Evolutionary conservation across 2,888 invertebrate species (phyloP), one percentile per base, ranked within the genome.

Genomic region (Actias luna): DNA sequence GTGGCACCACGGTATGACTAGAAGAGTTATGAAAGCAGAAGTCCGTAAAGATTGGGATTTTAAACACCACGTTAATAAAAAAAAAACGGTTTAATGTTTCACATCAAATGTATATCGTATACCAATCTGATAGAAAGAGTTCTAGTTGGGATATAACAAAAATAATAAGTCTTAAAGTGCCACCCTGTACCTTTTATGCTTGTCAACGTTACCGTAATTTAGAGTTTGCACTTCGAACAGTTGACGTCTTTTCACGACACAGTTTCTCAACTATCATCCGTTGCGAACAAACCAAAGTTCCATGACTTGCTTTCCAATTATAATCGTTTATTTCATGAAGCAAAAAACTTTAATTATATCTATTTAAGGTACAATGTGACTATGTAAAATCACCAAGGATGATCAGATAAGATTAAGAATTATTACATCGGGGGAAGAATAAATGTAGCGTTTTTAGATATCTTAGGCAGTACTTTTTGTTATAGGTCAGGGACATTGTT

Each of bases 221-320:
- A n/a, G 29, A 55, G 18, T 16, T 55, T 29, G 14, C 27, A 46
- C 22, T 46, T 46, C 52, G 29, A 52, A 29, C 29, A 55, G 27
- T 55, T 55, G 29, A 29, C 29, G 29, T 29, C 55, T 7, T 29
- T 8, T 14, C n/a, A 55, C 29, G 55, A 5, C 29, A 27, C 27
- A 55, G 29, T 55, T 29, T 29, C n/a, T 0, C 29, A 55, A 55
- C 52, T 55, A 55, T 55, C 22, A 22, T 25, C 27, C n/a, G 29
- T 55, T 8, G 27, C 29, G 55, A 55, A 55, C 55, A 55, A 29
- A 29, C 16, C 16, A 55, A 55, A 55, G 55, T 55, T 55, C 18
- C 55, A 29, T 2, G 55, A 10, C 29, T 55, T n/a, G 1, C 12
- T 29, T 14, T 55, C 16, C 52, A 52, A 52, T 52, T 52, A 52